Percentiles rank a stretch among this genome's conserved stretches.
These are phyloP conservation scores for Gnathonemus longibarbis DNA, from an alignment of 2,113 vertebrate genomes.

Conservation along the genomic window DNA sequence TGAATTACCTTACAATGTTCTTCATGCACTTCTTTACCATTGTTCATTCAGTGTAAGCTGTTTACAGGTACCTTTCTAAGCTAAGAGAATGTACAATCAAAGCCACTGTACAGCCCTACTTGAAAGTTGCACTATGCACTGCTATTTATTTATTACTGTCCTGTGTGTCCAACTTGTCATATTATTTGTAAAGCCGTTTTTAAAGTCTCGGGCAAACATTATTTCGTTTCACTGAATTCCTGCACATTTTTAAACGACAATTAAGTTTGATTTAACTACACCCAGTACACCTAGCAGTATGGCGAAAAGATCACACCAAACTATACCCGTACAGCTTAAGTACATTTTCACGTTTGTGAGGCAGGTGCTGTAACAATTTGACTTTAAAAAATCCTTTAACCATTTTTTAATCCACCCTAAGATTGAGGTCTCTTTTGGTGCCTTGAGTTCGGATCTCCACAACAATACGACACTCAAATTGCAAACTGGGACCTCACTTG, in stretches of 20 bases:
- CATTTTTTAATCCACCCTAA: not conserved
- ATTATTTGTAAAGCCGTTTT: not conserved
- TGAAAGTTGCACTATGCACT: not conserved
- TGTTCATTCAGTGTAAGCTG: not conserved
- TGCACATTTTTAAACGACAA: not conserved
- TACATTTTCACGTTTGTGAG: not conserved
- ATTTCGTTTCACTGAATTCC: not conserved
- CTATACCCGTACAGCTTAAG: not conserved
- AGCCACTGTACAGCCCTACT: not conserved
- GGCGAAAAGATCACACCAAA: not conserved
- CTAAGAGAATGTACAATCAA: not conserved
- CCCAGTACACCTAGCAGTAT: not conserved
- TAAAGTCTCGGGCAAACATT: not conserved
- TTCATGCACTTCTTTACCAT: not conserved
- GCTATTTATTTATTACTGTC: not conserved
- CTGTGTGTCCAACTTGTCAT: not conserved
- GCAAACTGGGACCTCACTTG: not conserved
- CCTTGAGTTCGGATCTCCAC: not conserved
- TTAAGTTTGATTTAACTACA: not conserved
- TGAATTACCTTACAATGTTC: not conserved
- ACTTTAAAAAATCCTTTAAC: not conserved
- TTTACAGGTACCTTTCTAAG: too few species aligned
- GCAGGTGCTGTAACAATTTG: not conserved
- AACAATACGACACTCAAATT: not conserved
- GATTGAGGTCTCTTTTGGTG: not conserved